These are phyloP conservation scores for Fabriciana adippe DNA, from an alignment of 2,888 invertebrate genomes.

Conservation along the genomic window DNA sequence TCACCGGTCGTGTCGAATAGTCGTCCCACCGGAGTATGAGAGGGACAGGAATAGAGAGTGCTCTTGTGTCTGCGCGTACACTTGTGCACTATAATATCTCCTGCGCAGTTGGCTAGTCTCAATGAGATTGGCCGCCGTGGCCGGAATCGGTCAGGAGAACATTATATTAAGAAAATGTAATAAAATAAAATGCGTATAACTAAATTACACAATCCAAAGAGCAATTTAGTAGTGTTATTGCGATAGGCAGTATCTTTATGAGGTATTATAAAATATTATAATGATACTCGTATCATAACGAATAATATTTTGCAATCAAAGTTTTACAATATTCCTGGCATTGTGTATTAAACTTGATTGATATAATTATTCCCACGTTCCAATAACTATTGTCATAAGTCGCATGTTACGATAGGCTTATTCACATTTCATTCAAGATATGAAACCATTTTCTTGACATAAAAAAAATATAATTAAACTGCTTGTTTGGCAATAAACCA, in stretches of 20 bases:
- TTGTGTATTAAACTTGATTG: conserved; percentile 62
- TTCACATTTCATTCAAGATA: conserved; percentile 27
- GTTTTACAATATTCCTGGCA: conserved; percentile 63
- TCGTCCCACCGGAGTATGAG: too few species aligned
- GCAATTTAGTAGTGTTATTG: neutral
- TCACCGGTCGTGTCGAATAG: too few species aligned
- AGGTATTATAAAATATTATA: neutral
- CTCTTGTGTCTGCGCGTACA: too few species aligned
- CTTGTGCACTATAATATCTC: too few species aligned
- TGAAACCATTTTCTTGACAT: conserved; percentile 33
- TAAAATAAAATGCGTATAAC: too few species aligned
- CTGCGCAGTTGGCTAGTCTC: too few species aligned
- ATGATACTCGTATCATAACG: conserved; percentile 3
- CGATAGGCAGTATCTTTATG: neutral
- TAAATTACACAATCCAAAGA: too few species aligned
- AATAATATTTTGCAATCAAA: conserved; percentile 50
- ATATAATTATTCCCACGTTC: conserved; percentile 69
- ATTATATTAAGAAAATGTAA: too few species aligned
- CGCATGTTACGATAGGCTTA: conserved; percentile 20
- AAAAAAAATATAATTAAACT: neutral
- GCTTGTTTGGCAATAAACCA: conserved; percentile 2
- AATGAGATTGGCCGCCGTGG: too few species aligned
- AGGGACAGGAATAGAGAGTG: too few species aligned
- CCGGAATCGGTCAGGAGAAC: too few species aligned
- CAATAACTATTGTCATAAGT: conserved; percentile 51